Evolutionary conservation across 2,797 vertebrate species (phyloP), one percentile per base, ranked within the genome.

Genomic region (Sylvilagus floridanus): DNA sequence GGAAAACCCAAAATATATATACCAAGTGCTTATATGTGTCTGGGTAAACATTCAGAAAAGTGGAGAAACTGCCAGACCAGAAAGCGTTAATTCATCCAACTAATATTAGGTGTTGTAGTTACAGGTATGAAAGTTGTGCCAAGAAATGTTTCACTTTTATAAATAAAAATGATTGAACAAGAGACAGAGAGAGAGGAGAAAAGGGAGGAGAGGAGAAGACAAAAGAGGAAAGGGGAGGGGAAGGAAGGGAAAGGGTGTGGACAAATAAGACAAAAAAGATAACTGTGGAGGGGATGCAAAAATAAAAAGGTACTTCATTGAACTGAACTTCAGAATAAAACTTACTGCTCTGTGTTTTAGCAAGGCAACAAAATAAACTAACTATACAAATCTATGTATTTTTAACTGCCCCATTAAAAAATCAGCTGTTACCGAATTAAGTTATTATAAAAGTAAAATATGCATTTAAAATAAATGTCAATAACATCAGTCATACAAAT

Each of bases 261-360:
- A 28, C 4, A 8, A 79, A 32, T 6, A 77, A 47, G 17, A 57
- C 54, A 81, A 62, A 71, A 47, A 88, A 81, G 72, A 30, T 21
- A 71, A 82, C 54, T 62, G 28, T 62, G 28, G 32, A 83, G 37
- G 22, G 35, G 26, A 81, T 42, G 12, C 63, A 79, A 88, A 96
- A 90, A 87, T 54, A 32, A 89, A n/a, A 19, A 75, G 30, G 66
- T 42, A 11, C 60, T 90, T 77, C 81, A 71, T 0, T 32, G 30
- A 95, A 90, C 30, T 90, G 11, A 85, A 42, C 50, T 77, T 78
- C 28, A 50, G 30, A 14, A 85, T 35, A 86, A 94, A 92, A 87
- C 14, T 72, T 63, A 72, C 26, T 69, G 82, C 30, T 63, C 14
- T 62, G 9, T 16, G 62, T 62, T 76, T 57, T 30, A 75, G 5